Conservation (phyloP, 2,113 vertebrate species). For the Maccullochella peelii region DNA sequence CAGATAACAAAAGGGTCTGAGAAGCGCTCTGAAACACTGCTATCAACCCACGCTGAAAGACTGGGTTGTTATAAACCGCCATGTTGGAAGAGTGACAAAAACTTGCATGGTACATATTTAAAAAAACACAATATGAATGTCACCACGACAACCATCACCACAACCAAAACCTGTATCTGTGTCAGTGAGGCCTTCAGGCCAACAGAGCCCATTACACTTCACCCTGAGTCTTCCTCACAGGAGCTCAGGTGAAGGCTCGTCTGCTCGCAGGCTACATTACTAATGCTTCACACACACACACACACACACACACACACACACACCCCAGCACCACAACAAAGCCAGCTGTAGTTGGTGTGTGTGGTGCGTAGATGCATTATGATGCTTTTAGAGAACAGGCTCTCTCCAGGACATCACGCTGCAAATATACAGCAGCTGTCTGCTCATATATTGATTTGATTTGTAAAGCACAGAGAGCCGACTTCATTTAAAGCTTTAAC, state of each 20-base stretch:
- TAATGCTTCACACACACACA: conserved; percentile 1
- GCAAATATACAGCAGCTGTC: not conserved
- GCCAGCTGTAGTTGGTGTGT: not conserved
- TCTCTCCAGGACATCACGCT: not conserved
- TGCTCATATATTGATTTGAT: not conserved
- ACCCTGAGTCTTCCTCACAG: not conserved
- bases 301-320: conserved; percentile 13
- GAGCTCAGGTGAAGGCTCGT: conserved; percentile 6
- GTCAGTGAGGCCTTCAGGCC: conserved; percentile 29
- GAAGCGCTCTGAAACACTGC: not conserved
- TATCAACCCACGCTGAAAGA: not conserved
- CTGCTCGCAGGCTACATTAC: conserved; percentile 31
- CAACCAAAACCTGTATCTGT: conserved; percentile 26
- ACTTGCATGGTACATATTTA: too few species aligned
- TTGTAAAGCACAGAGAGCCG: not conserved
- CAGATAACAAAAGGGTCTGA: not conserved
- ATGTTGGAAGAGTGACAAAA: not conserved
- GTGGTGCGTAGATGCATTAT: not conserved
- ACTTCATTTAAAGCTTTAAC: not conserved
- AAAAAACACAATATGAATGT: not conserved
- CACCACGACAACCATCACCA: not conserved
- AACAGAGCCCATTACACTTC: not conserved
- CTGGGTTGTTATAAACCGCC: not conserved
- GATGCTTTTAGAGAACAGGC: not conserved
- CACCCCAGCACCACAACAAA: not conserved